These are phyloP conservation scores for Hemicrepidius hirtus DNA, from an alignment of 2,888 invertebrate genomes.

Conservation along the genomic window DNA sequence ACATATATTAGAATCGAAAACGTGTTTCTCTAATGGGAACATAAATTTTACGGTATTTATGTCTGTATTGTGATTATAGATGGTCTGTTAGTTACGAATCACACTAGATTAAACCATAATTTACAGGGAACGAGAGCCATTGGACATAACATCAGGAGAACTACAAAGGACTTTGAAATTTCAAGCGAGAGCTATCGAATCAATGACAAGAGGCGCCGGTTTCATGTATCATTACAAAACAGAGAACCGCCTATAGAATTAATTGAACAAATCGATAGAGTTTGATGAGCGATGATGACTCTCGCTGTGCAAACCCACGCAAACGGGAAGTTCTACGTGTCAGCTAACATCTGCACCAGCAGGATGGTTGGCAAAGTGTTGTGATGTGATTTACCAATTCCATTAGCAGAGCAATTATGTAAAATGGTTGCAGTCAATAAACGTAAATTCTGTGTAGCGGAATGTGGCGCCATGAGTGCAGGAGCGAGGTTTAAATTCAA, in stretches of 20 bases:
- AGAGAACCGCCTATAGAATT: slow-evolving; percentile 6
- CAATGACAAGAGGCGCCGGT: slow-evolving; percentile 6
- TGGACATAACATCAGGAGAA: neutral
- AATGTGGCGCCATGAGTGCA: slow-evolving; percentile 49
- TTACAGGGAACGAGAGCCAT: neutral
- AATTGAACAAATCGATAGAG: slow-evolving; percentile 27
- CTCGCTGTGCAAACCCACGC: slow-evolving; percentile 8
- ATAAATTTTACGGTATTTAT: slow-evolving; percentile 12
- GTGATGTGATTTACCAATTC: slow-evolving; percentile 63
- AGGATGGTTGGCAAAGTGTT: slow-evolving; percentile 41
- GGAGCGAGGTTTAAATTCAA: slow-evolving; percentile 49
- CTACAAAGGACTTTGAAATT: slow-evolving; percentile 3
- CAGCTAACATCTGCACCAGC: slow-evolving; percentile 23
- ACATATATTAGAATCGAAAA: neutral
- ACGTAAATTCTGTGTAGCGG: slow-evolving; percentile 60
- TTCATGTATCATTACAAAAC: slow-evolving; percentile 17
- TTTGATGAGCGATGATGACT: slow-evolving; percentile 22
- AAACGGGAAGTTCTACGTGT: slow-evolving; percentile 16
- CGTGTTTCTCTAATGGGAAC: neutral
- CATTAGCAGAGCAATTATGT: slow-evolving; percentile 65
- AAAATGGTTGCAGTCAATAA: slow-evolving; percentile 64
- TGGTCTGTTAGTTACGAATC: neutral
- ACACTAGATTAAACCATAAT: slow-evolving; percentile 9
- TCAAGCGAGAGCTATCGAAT: neutral
- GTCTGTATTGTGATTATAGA: slow-evolving; percentile 1